Evolutionary conservation across 2,113 vertebrate species (phyloP).

Genomic region (Hiodon alosoides): DNA sequence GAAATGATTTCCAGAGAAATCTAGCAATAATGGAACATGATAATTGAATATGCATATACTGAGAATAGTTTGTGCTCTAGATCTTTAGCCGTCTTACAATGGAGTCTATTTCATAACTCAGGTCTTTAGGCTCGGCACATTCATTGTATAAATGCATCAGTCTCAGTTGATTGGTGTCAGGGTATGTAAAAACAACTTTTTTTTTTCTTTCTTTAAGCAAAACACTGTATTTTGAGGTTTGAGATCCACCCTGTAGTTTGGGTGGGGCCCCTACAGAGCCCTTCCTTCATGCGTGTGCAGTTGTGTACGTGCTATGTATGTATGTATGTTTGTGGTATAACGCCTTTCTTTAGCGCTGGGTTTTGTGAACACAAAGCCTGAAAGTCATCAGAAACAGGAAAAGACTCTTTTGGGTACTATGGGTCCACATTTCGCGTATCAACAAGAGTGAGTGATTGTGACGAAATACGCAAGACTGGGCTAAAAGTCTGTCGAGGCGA

Average conservation of each 20-base stretch:
- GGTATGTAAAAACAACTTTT: background rate
- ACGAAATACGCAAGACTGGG: too few relatives aligned
- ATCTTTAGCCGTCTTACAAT: too few relatives aligned
- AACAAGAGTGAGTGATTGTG: too few relatives aligned
- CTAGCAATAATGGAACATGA: too few relatives aligned
- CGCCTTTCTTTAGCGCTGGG: background rate
- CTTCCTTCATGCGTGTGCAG: constrained; percentile 6
- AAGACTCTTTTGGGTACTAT: background rate
- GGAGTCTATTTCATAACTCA: too few relatives aligned
- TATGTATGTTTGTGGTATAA: constrained; percentile 15
- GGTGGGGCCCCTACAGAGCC: constrained; percentile 49
- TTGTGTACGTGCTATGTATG: background rate
- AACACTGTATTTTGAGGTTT: constrained; percentile 58
- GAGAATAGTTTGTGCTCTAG: too few relatives aligned
- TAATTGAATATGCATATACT: too few relatives aligned
- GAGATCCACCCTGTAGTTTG: constrained; percentile 61
- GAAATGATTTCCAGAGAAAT: too few relatives aligned
- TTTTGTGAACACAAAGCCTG: constrained; percentile 9
- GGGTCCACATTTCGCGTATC: background rate
- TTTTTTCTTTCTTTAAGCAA: constrained; percentile 43
- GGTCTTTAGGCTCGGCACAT: too few relatives aligned
- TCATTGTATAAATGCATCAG: background rate
- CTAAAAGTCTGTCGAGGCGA: too few relatives aligned
- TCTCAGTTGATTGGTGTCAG: constrained; percentile 17
- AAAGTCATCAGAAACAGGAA: background rate